Base-by-base conservation (phyloP, 2,797 vertebrate genomes). In the Meriones psammophilus region DNA sequence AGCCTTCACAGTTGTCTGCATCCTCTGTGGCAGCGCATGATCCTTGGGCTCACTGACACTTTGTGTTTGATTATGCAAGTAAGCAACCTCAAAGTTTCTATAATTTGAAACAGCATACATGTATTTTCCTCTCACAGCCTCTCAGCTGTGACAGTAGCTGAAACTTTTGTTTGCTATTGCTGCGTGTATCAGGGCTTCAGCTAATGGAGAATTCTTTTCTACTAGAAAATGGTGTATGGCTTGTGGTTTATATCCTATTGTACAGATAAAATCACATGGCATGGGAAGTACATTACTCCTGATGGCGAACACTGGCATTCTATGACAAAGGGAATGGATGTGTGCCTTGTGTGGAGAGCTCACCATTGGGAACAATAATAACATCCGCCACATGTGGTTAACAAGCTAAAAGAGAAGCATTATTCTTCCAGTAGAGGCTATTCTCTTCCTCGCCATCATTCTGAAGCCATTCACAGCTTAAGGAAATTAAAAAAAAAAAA, bases 81-180 rank as follows among this genome's bases (percentile, higher is more conserved):
- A 88, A 91, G 54, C 9, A 78, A 73, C 22, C 22, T 22, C 36
- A 56, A 86, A 68, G 39, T 77, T 20, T 56, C 62, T 58, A 50
- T 26, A 50, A 2, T 50, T 83, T 33, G 18, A 46, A 64, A 36
- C n/a, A 50, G 58, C 8, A 69, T 30, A 30, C 4, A 46, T 62
- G 3, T 2, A 74, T 83, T 92, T 96, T 73, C 42, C 42, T 89
- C 20, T 50, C 60, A 77, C 15, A 98, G 98, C 99, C 20, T 50
- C 60, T 73, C 15, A 98, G 98, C 99, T 97, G 12, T 89, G 30
- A 98, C 98, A 0, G 99, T 99, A 87, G 98, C 98, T 99, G 24
- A 22, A 81, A 56, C 33, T 26, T 87, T 64, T 78, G 18, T 30
- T 92, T 73, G 68, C 20, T 30, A 73, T 4, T 36, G 20, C 15